phyloP scores from a whole-genome alignment of 2,888 invertebrate species.

The Dolichopus griseipennis region DNA sequence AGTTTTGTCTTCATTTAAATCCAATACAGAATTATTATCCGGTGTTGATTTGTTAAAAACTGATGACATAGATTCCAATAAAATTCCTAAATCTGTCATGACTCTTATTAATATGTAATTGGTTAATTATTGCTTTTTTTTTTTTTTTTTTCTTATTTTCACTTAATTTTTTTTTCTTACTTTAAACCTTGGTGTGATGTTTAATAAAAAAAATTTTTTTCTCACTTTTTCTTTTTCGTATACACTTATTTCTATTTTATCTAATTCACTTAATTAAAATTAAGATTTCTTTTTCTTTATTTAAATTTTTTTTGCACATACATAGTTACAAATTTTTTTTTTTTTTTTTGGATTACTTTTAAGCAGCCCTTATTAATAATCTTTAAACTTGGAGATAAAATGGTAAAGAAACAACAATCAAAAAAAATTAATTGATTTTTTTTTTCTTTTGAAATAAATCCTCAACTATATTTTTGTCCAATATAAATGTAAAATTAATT shows the following conservation, averaged over 20 bases:
- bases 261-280: background rate
- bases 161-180: background rate
- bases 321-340: background rate
- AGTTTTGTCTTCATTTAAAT: background rate
- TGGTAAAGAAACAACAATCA: too few relatives aligned
- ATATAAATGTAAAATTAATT: background rate
- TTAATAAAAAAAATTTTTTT: background rate
- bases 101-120: background rate
- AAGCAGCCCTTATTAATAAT: background rate
- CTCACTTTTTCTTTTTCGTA: background rate
- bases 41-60: conserved; percentile 1
- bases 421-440: background rate
- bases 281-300: too few relatives aligned
- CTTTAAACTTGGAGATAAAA: too few relatives aligned
- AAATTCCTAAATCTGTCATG: conserved; percentile 6
- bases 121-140: background rate
- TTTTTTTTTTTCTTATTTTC: background rate
- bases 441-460: background rate
- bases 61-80: background rate
- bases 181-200: background rate
- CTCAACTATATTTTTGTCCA: background rate
- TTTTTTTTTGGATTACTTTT: background rate
- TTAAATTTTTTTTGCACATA: too few relatives aligned
- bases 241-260: background rate
- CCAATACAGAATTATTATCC: background rate